A percentile compares a stretch with the other conserved stretches of the same genome.
phyloP scores from a whole-genome alignment of 2,113 vertebrate genomes.

The Laterallus jamaicensis region DNA sequence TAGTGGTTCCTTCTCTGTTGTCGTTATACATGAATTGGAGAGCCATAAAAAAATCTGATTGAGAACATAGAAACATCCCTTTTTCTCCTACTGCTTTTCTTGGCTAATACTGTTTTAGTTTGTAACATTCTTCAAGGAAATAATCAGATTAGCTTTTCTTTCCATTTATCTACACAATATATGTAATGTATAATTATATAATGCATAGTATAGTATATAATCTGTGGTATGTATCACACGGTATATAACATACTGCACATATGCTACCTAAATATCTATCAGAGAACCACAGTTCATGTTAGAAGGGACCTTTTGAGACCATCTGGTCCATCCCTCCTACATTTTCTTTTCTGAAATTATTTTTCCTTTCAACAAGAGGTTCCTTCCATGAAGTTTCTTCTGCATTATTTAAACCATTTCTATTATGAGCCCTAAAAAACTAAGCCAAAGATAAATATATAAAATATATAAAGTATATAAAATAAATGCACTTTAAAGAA shows the following conservation, averaged over 20 bases:
- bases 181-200: neutral
- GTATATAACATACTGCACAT: neutral
- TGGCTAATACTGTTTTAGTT: neutral
- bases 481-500: neutral
- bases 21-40: neutral
- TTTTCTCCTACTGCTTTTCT: neutral
- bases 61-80: neutral
- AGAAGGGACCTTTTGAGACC: neutral
- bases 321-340: neutral
- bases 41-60: neutral
- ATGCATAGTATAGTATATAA: neutral
- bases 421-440: neutral
- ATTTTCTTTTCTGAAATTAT: neutral
- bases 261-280: neutral
- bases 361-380: neutral
- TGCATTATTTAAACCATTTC: neutral
- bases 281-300: neutral
- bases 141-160: neutral
- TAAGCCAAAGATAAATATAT: neutral
- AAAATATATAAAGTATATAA: neutral
- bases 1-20: neutral
- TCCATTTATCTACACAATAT: neutral
- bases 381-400: neutral
- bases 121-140: neutral
- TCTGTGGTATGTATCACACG: neutral